Percentiles rank a stretch among this genome's conserved stretches.
These are phyloP conservation scores for Athrips mouffetella DNA, from an alignment of 2,888 invertebrate species.

Conservation along the genomic window DNA sequence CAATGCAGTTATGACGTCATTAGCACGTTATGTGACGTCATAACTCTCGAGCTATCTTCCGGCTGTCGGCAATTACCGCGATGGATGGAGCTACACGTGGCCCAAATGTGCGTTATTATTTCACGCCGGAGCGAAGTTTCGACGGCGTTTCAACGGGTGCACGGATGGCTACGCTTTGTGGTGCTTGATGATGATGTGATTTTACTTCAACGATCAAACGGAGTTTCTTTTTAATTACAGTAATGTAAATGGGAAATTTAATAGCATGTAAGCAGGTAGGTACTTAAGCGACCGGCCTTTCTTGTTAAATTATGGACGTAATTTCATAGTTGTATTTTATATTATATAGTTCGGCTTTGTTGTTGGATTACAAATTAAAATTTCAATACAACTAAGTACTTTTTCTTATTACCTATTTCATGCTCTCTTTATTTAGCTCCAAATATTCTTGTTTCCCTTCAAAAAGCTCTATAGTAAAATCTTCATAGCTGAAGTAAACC, in stretches of 20 bases:
- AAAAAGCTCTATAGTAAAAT: background rate
- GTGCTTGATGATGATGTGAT: background rate
- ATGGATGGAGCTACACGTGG: conserved; percentile 61
- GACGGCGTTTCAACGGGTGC: background rate
- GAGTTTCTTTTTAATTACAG: no score
- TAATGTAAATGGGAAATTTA: no score
- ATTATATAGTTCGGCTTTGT: no score
- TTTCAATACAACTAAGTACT: no score
- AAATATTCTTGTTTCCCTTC: background rate
- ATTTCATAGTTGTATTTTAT: no score
- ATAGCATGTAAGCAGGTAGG: no score
- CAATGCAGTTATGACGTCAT: conserved; percentile 75
- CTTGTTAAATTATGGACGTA: no score
- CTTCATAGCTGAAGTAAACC: background rate
- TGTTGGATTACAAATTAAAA: no score
- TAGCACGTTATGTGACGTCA: conserved; percentile 73
- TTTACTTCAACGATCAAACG: no score
- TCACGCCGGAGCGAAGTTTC: conserved; percentile 21
- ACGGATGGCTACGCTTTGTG: background rate
- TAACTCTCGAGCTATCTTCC: conserved; percentile 70
- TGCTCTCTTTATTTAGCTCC: background rate
- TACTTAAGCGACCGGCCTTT: no score
- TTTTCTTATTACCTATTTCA: no score
- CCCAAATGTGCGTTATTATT: conserved; percentile 56
- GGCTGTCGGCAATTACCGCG: conserved; percentile 69